Percentiles rank a stretch among this genome's conserved stretches.
phyloP scores from a whole-genome alignment of 2,888 invertebrate species.

The Tachystola acroxantha region DNA sequence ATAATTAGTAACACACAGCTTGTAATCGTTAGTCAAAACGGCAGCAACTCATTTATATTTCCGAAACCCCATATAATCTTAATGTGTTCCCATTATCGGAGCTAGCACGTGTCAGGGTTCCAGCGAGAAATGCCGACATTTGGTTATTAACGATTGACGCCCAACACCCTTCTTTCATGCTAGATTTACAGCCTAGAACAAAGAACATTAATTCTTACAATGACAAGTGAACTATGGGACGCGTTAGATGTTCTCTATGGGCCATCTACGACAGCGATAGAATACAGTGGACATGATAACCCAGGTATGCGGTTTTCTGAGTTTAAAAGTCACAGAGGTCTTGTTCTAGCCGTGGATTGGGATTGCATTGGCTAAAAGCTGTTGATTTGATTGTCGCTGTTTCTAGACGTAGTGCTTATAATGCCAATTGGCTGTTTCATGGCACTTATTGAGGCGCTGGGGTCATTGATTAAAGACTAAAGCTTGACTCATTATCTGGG shows the following conservation, averaged over 20 bases:
- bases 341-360: too few relatives aligned
- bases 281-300: constrained; percentile 27
- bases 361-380: too few relatives aligned
- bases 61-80: constrained; percentile 56
- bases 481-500: too few relatives aligned
- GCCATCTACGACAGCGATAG: constrained; percentile 17
- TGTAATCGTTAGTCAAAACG: constrained; percentile 51
- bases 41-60: constrained; percentile 56
- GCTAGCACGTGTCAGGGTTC: constrained; percentile 49
- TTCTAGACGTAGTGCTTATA: too few relatives aligned
- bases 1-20: constrained; percentile 40
- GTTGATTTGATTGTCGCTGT: too few relatives aligned
- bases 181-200: constrained; percentile 59
- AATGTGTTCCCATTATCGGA: constrained; percentile 68
- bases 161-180: constrained; percentile 41
- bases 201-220: constrained; percentile 64
- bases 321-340: too few relatives aligned
- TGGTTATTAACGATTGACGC: constrained; percentile 52
- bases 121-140: constrained; percentile 46
- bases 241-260: constrained; percentile 32
- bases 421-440: too few relatives aligned
- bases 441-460: too few relatives aligned
- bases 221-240: constrained; percentile 65
- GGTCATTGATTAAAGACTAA: too few relatives aligned
- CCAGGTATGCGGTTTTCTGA: too few relatives aligned